phyloP scores from a whole-genome alignment of 2,113 vertebrate species.

The Dromas ardeola region DNA sequence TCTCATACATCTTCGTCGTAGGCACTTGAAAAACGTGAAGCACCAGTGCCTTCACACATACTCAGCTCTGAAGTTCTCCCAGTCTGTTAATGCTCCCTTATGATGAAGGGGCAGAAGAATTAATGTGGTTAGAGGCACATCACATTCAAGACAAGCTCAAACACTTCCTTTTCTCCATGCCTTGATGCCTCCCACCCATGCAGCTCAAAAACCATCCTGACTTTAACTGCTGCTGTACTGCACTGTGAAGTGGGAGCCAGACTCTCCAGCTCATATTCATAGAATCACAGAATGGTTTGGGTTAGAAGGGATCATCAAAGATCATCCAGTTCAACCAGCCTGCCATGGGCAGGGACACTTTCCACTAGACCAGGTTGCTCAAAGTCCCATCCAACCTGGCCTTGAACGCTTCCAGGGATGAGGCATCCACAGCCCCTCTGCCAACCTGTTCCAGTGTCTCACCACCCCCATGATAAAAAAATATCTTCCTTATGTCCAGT shows the following conservation, averaged over 20 bases:
- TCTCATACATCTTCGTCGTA: background rate
- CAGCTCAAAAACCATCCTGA: background rate
- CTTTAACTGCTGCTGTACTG: background rate
- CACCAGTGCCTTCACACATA: background rate
- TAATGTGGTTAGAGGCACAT: background rate
- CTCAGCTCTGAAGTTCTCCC: too few species aligned
- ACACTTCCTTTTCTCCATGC: background rate
- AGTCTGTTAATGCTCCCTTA: too few species aligned
- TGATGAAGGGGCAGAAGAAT: background rate
- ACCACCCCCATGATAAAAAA: background rate
- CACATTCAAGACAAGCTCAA: background rate
- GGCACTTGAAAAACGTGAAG: background rate
- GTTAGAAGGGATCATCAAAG: background rate
- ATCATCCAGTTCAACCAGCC: rapidly evolving
- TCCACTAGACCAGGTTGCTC: background rate
- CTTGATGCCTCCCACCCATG: background rate
- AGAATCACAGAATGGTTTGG: background rate
- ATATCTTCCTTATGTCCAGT: background rate
- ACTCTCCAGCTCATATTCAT: background rate
- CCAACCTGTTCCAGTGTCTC: background rate
- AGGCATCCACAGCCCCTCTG: background rate
- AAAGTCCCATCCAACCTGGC: background rate
- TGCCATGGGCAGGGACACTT: background rate
- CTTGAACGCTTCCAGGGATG: background rate
- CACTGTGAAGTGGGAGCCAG: background rate